Conservation (phyloP, 2,888 invertebrate genomes). For the Erannis defoliaria region DNA sequence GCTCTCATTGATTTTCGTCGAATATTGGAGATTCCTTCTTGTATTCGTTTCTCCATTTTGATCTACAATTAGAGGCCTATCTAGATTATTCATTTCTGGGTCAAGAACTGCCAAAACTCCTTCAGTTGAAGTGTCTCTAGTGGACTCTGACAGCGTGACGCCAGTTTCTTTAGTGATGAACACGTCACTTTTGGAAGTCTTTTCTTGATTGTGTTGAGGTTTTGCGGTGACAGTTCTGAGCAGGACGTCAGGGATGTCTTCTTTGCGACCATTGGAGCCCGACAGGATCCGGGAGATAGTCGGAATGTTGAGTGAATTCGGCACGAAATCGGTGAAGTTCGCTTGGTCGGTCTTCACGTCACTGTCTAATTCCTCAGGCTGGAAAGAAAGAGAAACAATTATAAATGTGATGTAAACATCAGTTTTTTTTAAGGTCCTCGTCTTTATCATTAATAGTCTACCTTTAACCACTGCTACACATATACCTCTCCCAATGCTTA, state of each 20-base stretch:
- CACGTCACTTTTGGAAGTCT: conserved; percentile 77
- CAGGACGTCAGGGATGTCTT: conserved; percentile 92
- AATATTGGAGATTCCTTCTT: conserved; percentile 80
- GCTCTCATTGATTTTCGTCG: conserved; percentile 76
- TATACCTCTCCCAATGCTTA: not conserved
- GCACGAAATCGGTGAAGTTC: conserved; percentile 88
- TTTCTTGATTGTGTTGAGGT: conserved; percentile 78
- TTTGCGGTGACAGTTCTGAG: conserved; percentile 89
- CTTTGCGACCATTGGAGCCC: conserved; percentile 94
- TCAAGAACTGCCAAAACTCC: conserved; percentile 81
- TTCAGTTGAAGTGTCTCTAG: conserved; percentile 78
- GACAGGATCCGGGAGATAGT: conserved; percentile 94
- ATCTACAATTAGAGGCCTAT: conserved; percentile 78
- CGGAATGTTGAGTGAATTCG: conserved; percentile 90
- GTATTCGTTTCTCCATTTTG: conserved; percentile 84
- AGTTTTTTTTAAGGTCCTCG: not conserved
- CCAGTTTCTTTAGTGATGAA: conserved; percentile 78
- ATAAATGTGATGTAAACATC: not conserved
- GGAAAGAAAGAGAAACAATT: conserved; percentile 47
- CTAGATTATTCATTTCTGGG: conserved; percentile 84
- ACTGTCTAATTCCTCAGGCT: conserved; percentile 80
- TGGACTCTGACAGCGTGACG: conserved; percentile 77
- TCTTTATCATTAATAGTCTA: no score
- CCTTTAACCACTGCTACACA: not conserved
- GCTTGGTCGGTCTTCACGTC: conserved; percentile 80